Percentiles rank a stretch among this genome's conserved stretches.
These are phyloP conservation scores for Sminthopsis crassicaudata DNA, from an alignment of 2,113 vertebrate genomes.

Conservation along the genomic window DNA sequence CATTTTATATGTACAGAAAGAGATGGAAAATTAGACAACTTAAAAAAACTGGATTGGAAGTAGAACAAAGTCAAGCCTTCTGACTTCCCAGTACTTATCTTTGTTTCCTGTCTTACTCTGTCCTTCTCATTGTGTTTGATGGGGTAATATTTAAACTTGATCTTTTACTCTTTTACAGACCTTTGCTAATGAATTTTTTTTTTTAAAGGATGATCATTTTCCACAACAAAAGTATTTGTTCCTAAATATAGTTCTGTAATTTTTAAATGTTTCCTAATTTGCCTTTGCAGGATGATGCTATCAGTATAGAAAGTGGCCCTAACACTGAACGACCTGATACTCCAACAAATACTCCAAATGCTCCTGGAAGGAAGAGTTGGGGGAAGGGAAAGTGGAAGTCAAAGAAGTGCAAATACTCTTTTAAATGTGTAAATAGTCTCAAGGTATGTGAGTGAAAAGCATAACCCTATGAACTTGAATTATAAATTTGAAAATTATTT, in stretches of 20 bases:
- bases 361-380: constrained; percentile 98
- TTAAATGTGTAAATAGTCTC: constrained; percentile 98
- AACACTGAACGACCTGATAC: constrained; percentile 96
- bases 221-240: constrained; percentile 47
- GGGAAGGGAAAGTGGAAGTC: constrained; percentile 99
- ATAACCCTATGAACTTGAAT: not conserved
- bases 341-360: constrained; percentile 97
- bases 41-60: not conserved
- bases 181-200: constrained; percentile 27
- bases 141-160: constrained; percentile 36
- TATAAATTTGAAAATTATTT: constrained; percentile 16
- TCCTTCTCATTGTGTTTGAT: not conserved
- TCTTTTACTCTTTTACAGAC: constrained; percentile 37
- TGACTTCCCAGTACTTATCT: not conserved
- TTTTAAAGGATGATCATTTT: not conserved
- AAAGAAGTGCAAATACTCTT: constrained; percentile 99
- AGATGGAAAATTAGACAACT: not conserved
- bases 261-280: constrained; percentile 55
- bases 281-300: constrained; percentile 92
- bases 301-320: constrained; percentile 96
- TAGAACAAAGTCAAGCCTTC: not conserved
- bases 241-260: not conserved
- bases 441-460: constrained; percentile 85
- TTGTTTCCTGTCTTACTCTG: not conserved
- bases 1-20: not conserved